Conservation (phyloP, 2,797 vertebrate genomes). For the Peromyscus attwateri region DNA sequence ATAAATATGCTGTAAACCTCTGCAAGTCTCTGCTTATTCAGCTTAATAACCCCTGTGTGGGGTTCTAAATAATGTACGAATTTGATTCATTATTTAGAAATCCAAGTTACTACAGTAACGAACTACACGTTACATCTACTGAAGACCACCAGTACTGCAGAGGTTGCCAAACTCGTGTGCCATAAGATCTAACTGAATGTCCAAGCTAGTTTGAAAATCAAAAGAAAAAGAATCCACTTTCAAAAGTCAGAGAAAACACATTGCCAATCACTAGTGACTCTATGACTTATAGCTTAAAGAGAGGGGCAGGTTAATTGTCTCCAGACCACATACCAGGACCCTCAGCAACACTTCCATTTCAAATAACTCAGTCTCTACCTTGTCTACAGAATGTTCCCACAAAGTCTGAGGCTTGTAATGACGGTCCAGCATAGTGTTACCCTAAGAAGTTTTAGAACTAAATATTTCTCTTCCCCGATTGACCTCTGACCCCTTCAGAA, state of each 20-base stretch:
- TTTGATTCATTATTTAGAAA: slow-evolving; percentile 75
- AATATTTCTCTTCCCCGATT: slow-evolving; percentile 84
- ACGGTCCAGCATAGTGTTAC: slow-evolving; percentile 5
- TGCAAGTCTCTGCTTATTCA: slow-evolving; percentile 55
- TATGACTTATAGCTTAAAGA: slow-evolving; percentile 2
- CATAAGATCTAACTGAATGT: slow-evolving; percentile 21
- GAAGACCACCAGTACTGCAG: neutral
- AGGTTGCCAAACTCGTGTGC: neutral
- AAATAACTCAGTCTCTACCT: neutral
- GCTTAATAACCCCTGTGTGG: slow-evolving; percentile 46
- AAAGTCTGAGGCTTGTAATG: neutral
- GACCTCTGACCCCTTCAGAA: slow-evolving; percentile 85
- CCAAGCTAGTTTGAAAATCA: neutral
- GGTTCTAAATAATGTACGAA: slow-evolving; percentile 68
- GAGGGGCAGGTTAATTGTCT: slow-evolving; percentile 38
- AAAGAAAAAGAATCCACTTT: neutral
- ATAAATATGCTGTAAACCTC: slow-evolving; percentile 58
- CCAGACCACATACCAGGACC: neutral
- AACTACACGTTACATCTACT: slow-evolving; percentile 5
- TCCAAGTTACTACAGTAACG: slow-evolving; percentile 44
- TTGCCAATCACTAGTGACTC: neutral
- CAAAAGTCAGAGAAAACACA: slow-evolving; percentile 41
- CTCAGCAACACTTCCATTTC: neutral
- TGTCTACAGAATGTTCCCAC: neutral
- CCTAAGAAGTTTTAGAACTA: slow-evolving; percentile 80